Evolutionary conservation across 2,797 vertebrate species (phyloP), one percentile per base, ranked within the genome.

Genomic region (Pseudotriccus pelzelni): DNA sequence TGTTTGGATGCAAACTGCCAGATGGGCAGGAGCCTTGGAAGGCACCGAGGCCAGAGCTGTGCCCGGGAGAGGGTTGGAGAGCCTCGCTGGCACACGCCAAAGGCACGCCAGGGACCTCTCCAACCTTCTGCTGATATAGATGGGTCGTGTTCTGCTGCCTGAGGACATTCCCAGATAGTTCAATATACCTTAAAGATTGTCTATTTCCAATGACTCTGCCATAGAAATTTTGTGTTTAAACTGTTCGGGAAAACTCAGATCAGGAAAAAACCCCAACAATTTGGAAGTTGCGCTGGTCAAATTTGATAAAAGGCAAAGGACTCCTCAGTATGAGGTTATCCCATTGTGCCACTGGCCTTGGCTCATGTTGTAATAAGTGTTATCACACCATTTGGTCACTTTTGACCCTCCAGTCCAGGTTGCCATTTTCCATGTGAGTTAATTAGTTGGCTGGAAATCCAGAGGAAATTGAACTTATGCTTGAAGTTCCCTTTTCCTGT

Each of bases 41-140:
- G 1, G 2, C 2, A 1, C 12, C 68, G 34, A 8, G 2, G 25
- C 30, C 14, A 3, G 55, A 75, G 14, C 9, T n/a, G 43, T 69
- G 43, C 41, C 28, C 58, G 75, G 55, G 32, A 82, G 32, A 37
- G 25, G 4, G 69, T 64, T 87, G 67, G 28, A 81, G 24, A 80
- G 4, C 18, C 6, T 16, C 4, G 0, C 3, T 68, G 60, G n/a
- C 69, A 69, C 7, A 1, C 16, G 25, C 22, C 77, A 78, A 44
- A 84, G 28, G 3, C 49, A 67, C 0, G 0, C 22, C 73, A 81
- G 81, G 44, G 66, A 80, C 53, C 58, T 44, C 58, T 64, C 74
- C 78, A 89, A 4, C 14, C 27, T 56, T 87, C 15, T 36, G 6
- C 47, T 70, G 56, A 52, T 64, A 30, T 6, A 17, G 36, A 52